A percentile compares a stretch with the other conserved stretches of the same genome.
Conservation (phyloP, 2,797 vertebrate species). For the Enteromius paludinosus region DNA sequence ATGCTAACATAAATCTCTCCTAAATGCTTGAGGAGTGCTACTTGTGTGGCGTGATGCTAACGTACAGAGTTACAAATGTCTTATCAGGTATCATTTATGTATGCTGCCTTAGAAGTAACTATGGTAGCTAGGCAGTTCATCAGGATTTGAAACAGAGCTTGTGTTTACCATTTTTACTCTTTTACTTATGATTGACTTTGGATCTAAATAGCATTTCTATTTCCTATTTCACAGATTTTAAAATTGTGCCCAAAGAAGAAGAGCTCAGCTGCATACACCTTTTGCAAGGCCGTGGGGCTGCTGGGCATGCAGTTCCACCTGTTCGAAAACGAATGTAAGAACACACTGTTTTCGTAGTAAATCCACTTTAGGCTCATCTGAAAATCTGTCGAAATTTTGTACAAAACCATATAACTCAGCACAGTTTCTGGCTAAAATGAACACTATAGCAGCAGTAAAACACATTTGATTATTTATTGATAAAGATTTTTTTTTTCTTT, state of each 20-base stretch:
- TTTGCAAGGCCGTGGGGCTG: conserved; percentile 94
- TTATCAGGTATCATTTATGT: not conserved
- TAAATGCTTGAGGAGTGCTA: not conserved
- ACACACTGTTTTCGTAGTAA: not conserved
- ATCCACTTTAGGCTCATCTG: not conserved
- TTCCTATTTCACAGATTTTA: conserved; percentile 83
- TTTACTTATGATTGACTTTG: not conserved
- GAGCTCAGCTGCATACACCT: conserved; percentile 95
- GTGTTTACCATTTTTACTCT: not conserved
- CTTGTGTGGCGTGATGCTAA: not conserved
- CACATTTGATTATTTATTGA: not conserved
- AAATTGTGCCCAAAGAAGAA: conserved; percentile 99
- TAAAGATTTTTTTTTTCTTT: not conserved
- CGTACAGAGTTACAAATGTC: not conserved
- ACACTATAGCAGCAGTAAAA: not conserved
- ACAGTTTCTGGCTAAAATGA: not conserved
- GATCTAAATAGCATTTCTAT: not conserved
- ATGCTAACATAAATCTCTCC: not conserved
- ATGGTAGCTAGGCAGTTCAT: not conserved
- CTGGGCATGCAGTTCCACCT: conserved; percentile 97
- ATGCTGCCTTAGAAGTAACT: not conserved
- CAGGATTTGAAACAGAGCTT: not conserved
- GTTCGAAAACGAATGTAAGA: conserved; percentile 98
- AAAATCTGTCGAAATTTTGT: not conserved
- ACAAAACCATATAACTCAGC: not conserved